phyloP scores from a whole-genome alignment of 1,140 invertebrate genomes.

The Platyscapa corneri region DNA sequence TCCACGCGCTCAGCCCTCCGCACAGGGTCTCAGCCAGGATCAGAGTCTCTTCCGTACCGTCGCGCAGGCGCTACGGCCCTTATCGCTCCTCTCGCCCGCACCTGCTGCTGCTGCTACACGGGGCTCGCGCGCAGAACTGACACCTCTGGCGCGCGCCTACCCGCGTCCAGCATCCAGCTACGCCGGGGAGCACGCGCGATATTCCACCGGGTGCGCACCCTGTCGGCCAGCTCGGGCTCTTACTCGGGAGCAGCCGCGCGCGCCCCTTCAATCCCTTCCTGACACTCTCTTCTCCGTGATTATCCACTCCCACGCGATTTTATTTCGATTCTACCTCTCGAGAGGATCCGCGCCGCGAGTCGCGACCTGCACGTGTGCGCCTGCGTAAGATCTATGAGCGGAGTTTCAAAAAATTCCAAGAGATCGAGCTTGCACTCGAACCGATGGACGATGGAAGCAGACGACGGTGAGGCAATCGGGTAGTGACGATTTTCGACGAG shows the following conservation, averaged over 20 bases:
- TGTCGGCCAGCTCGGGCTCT: constrained; percentile 9
- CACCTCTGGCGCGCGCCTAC: constrained; percentile 62
- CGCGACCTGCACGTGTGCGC: not conserved
- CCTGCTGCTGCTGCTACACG: constrained; percentile 56
- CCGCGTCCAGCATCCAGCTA: constrained; percentile 60
- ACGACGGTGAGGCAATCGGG: too few species aligned
- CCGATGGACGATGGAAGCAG: too few species aligned
- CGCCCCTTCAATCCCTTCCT: not conserved
- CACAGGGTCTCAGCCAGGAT: not conserved
- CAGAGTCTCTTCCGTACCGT: not conserved
- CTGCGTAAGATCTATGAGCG: not conserved
- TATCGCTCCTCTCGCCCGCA: constrained; percentile 43
- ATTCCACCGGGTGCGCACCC: constrained; percentile 55
- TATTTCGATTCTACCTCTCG: not conserved
- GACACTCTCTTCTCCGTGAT: constrained; percentile 42
- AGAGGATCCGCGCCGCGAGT: not conserved
- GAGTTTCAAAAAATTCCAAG: not conserved
- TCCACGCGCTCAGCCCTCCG: not conserved
- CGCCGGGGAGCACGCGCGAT: constrained; percentile 63
- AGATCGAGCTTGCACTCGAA: too few species aligned
- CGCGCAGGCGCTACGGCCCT: not conserved
- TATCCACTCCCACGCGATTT: constrained; percentile 51
- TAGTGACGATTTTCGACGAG: too few species aligned
- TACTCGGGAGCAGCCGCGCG: too few species aligned
- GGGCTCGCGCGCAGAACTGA: constrained; percentile 69